A percentile compares a stretch with the other conserved stretches of the same genome.
Conservation (phyloP, 2,113 vertebrate genomes). For the Xenopus laevis region DNA sequence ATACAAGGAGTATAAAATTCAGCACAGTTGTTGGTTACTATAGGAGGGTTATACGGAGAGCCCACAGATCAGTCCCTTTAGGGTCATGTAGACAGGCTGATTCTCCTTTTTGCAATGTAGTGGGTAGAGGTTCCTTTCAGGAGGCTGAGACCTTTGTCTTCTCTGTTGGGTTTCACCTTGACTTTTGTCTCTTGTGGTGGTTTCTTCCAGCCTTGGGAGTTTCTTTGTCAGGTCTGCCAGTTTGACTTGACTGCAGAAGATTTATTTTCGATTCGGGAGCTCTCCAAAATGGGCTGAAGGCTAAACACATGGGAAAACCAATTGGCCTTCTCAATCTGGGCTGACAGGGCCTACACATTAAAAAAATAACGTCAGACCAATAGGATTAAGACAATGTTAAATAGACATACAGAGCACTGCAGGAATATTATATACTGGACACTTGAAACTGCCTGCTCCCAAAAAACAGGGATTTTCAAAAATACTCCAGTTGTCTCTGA, state of each 20-base stretch:
- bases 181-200: conserved; percentile 52
- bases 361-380: conserved; percentile 4
- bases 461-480: too few species aligned
- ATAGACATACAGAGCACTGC: too few species aligned
- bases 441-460: too few species aligned
- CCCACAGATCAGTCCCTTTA: too few species aligned
- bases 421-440: too few species aligned
- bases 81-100: conserved; percentile 42
- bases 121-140: conserved; percentile 56
- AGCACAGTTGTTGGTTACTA: too few species aligned
- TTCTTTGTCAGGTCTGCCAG: conserved; percentile 45
- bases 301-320: conserved; percentile 73
- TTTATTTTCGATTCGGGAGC: conserved; percentile 68
- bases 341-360: conserved; percentile 69
- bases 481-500: too few species aligned
- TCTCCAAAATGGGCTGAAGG: conserved; percentile 63
- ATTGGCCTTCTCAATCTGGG: conserved; percentile 73
- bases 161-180: conserved; percentile 43
- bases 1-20: too few species aligned
- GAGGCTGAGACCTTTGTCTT: conserved; percentile 28
- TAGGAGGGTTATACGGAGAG: too few species aligned
- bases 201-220: conserved; percentile 48
- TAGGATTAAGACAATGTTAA: too few species aligned
- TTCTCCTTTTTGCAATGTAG: conserved; percentile 53
- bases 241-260: conserved; percentile 52